Base-by-base conservation (phyloP, 2,797 vertebrate species). In the Acrossocheilus fasciatus region DNA sequence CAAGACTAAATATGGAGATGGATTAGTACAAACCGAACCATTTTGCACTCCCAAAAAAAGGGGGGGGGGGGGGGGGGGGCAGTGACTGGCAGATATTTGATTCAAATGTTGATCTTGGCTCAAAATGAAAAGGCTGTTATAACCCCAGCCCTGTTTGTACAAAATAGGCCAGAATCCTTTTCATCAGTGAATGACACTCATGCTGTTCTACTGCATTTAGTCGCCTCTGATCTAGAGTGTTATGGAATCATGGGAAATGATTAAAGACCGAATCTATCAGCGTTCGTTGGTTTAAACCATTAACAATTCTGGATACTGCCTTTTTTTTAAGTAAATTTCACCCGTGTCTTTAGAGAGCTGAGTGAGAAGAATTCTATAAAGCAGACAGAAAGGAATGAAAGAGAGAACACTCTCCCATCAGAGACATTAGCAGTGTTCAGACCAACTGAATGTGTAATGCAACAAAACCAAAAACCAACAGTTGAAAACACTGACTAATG, bases 161-260 rank as follows among this genome's bases (percentile, higher is more conserved):
- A 78, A 68, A 77, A 78, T 54, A 78, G 83, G 64, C 75, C 62
- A 59, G 7, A 59, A 70, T 78, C 34, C 47, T 14, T 66, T 77
- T 69, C 47, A 43, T 70, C 36, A 26, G 75, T 79, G 76, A 59
- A 70, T 70, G 64, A 70, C 47, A 79, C 36, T 78, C 47, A 77
- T 77, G 45, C 75, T 85, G 75, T 78, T 70, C 6, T 2, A 76
- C 77, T 78, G 74, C 47, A 69, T 77, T 77, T 69, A 20, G 23
- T 76, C 4, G 2, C 64, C n/a, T 57, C 47, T 70, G 34, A 78
- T 78, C 80, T 70, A n/a, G 30, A 41, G 47, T 77, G 9, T 52
- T n/a, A 68, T 34, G 23, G n/a, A 84, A 84, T 77, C 47, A 77
- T 26, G 59, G 69, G 57, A 52, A 76, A 84, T 77, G 59, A 84